Evolutionary conservation across 1,140 invertebrate species (phyloP), one percentile per base, ranked within the genome.

Genomic region (Probaryconus sp.): DNA sequence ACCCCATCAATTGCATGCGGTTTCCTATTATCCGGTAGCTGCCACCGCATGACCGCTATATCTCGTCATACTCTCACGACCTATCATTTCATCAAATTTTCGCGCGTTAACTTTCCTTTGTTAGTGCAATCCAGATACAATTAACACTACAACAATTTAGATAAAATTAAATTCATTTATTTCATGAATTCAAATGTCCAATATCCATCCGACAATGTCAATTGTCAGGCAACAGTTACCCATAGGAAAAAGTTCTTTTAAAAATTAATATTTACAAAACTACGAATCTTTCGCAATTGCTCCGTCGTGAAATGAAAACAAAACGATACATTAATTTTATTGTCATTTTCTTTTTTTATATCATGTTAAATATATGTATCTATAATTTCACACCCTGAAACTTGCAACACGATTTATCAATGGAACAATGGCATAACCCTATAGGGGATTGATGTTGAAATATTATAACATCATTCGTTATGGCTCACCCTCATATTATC

Each of bases 381-480:
- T 9, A 47, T 84, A 78, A 85, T 83, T 81, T 84, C 71, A 69
- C 79, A 72, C 70, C 72, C 68, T 68, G 74, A 73, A 77, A 81
- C 79, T 85, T 81, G 79, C 74, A 53, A 78, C 74, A 82, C 81
- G 82, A 85, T 87, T 84, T 84, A 83, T 85, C 83, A 85, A 83
- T 84, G 83, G 79, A 77, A n/a, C n/a, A n/a, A 63, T 81, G 5
- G 33, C 45, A 83, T 58, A 84, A 85, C 79, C 81, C 79, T 38
- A 45, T 2, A 76, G 75, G 72, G 56, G 65, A 71, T 77, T 70
- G 76, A 82, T 85, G 81, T 84, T 84, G 86, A 87, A 87, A 87
- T 87, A 87, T 87, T 86, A 85, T 86, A 85, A 87, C 80, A 83
- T 83, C 76, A 81, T 82, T 82, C 78, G 76, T 65, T 50, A 71